A percentile compares a stretch with the other conserved stretches of the same genome.
Evolutionary conservation across 2,888 invertebrate genomes (phyloP).

Genomic region (Pseudococcus viburni): DNA sequence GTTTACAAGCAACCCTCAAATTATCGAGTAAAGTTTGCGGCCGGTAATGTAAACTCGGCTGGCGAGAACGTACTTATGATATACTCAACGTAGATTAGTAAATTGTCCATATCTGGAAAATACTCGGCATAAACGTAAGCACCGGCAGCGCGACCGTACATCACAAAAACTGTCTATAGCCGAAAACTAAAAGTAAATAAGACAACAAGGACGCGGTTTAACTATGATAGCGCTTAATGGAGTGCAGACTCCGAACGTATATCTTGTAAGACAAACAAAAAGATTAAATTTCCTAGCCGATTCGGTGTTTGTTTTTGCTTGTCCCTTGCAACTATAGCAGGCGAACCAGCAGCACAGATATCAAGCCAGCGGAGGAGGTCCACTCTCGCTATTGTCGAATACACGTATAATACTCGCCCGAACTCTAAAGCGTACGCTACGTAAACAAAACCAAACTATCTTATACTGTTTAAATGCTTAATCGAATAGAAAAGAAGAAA

Average conservation of each 20-base stretch:
- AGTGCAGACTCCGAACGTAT: conserved; percentile 57
- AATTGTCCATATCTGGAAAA: conserved; percentile 9
- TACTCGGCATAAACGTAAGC: background rate
- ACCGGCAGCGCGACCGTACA: background rate
- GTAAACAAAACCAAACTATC: conserved; percentile 39
- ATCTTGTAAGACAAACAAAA: conserved; percentile 62
- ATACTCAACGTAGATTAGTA: conserved; percentile 54
- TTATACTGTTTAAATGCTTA: background rate
- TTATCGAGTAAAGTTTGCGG: conserved; percentile 34
- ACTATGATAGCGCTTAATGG: conserved; percentile 63
- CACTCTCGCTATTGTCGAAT: background rate
- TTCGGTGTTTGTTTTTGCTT: conserved; percentile 57
- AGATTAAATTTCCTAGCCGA: conserved; percentile 60
- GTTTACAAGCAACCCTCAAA: conserved; percentile 31
- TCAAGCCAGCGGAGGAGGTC: background rate
- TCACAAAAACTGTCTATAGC: conserved; percentile 51
- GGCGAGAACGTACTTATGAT: background rate
- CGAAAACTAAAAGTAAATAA: conserved; percentile 62
- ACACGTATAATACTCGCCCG: background rate
- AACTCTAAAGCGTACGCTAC: background rate
- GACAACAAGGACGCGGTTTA: conserved; percentile 58
- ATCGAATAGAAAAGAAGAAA: conserved; percentile 25
- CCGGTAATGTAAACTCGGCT: conserved; percentile 19
- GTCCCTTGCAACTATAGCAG: conserved; percentile 13
- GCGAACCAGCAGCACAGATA: background rate